Evolutionary conservation across 2,888 invertebrate genomes (phyloP), one percentile per base, ranked within the genome.

Genomic region (Sminthurinus aureus): DNA sequence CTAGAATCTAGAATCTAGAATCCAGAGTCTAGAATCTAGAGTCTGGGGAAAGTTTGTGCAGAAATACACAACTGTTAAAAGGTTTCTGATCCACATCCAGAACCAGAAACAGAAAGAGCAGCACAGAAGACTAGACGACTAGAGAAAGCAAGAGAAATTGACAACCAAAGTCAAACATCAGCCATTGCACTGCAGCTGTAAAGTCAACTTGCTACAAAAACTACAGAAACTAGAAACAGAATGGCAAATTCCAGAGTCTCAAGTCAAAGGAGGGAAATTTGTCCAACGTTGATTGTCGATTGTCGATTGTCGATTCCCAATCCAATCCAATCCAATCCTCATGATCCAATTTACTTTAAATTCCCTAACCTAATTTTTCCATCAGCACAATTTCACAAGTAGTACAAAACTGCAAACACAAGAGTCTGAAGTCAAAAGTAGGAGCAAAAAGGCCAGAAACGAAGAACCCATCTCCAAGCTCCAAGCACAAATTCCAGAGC

Each of bases 311-410:
- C 71, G 15, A 71, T 71, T 71, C 71, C 24, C 24, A 6, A 38
- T 38, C 38, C n/a, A n/a, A n/a, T 22, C 13, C 2, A 71, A 4
- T 6, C 38, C 38, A 6, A 38, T 38, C 38, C 38, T 38, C 38
- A 71, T 71, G 71, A 24, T 26, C 24, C 71, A 71, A 71, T 71
- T 71, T 26, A 71, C 71, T 71, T 71, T 71, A 71, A 71, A 71
- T 71, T 71, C 71, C 71, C 71, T 71, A 71, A 71, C 71, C 71
- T 71, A 71, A 71, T 71, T 71, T 71, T 71, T 66, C 15, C n/a
- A 66, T 15, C 66, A 66, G 66, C 66, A n/a, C 4, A 4, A 66
- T n/a, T 13, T 24, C 71, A 4, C 13, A 13, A 71, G 71, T 12
- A 24, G 24, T 11, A 15, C 4, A 58, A 58, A 6, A 38, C 38